Percentiles rank a stretch among this genome's conserved stretches.
phyloP scores from a whole-genome alignment of 2,888 invertebrate genomes.

The Galerucella nymphaeae region DNA sequence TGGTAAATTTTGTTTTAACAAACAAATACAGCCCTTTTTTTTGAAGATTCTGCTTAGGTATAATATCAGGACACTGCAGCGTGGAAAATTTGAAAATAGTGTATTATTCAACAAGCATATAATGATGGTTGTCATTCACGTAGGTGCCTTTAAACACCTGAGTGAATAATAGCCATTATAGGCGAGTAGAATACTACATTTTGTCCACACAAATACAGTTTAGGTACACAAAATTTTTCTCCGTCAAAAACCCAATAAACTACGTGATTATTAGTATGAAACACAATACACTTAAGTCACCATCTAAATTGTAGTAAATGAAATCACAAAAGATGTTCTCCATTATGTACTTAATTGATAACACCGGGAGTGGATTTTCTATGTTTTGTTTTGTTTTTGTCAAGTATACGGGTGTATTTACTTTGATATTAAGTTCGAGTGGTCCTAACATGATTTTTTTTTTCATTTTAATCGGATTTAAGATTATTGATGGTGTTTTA shows the following conservation, averaged over 20 bases:
- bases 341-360: slow-evolving; percentile 41
- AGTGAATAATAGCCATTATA: too few species aligned
- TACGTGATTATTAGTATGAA: slow-evolving; percentile 38
- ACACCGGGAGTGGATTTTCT: slow-evolving; percentile 26
- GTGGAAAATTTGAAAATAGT: too few species aligned
- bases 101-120: too few species aligned
- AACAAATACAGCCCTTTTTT: too few species aligned
- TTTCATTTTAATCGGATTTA: slow-evolving; percentile 3
- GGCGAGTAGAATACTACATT: too few species aligned
- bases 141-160: too few species aligned
- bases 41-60: too few species aligned
- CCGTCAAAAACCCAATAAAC: slow-evolving; percentile 22
- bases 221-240: too few species aligned
- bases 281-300: slow-evolving; percentile 46
- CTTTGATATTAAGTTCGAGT: slow-evolving; percentile 29
- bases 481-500: not conserved
- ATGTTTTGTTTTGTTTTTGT: slow-evolving; percentile 5
- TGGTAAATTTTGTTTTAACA: too few species aligned
- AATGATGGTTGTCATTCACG: too few species aligned
- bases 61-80: too few species aligned
- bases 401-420: slow-evolving; percentile 45
- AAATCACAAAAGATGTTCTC: slow-evolving; percentile 48
- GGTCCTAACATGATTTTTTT: slow-evolving; percentile 16
- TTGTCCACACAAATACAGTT: too few species aligned
- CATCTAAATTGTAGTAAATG: slow-evolving; percentile 47